Base-by-base conservation (phyloP, 2,888 invertebrate species). In the Myathropa florea region DNA sequence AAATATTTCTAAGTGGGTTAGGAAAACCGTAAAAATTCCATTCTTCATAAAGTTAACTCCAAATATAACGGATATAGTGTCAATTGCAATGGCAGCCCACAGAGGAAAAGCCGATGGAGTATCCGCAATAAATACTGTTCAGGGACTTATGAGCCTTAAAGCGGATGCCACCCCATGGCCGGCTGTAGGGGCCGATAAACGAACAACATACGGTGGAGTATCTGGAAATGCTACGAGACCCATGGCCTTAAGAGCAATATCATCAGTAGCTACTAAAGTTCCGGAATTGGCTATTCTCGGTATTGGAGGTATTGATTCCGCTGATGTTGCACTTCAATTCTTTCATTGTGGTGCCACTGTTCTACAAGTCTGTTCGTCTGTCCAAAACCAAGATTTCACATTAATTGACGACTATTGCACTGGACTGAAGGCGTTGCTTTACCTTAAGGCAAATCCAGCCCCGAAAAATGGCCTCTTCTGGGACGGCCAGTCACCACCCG, bases 311-410 rank as follows among this genome's bases (percentile, higher is more conserved):
- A 96, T 99, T 21, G 99, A 99, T 93, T 98, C 98, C 0, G 99
- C 99, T 0, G 98, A 99, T 87, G 96, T 96, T 0, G 97, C 98
- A 0, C 92, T 98, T n/a, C 98, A 99, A 93, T 99, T 98, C 92
- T 93, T 99, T 3, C 95, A 97, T 91, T 97, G 97, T 88, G 99
- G 99, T 0, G 98, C 99, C 3, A 95, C 97, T 0, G 96, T 97
- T 0, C 93, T 99, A 0, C 99, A 99, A 95, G 96, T 97, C 90
- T 97, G 99, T 93, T 99, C 98, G 90, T 97, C 99, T 0, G 95
- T 99, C 23, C 99, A 99, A 93, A 99, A 99, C 93, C 99, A 99
- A 93, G 99, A 99, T 93, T 99, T 98, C 91, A 99, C 99, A 0
- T 93, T 99, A 0, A 96, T 99, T 63, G 97, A 99, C 10, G 99